Evolutionary conservation across 37 sponge, comb jelly and placozoan species (phyloP).

Genomic region (Amphimedon queenslandica): DNA sequence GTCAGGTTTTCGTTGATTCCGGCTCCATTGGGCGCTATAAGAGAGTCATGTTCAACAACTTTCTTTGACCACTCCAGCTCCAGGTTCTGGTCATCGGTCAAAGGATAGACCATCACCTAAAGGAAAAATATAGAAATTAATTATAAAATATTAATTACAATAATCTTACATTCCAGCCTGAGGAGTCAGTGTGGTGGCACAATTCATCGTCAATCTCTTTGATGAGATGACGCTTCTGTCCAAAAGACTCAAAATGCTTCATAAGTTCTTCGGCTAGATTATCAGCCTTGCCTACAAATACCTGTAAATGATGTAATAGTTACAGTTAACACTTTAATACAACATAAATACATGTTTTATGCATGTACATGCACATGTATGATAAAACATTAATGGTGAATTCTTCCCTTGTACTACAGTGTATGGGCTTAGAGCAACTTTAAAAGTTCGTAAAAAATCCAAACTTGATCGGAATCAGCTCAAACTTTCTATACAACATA

Average conservation of each 20-base stretch:
- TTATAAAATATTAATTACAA: neutral
- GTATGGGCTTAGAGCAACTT: no score
- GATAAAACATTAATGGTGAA: no score
- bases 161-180: constrained; percentile 46
- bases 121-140: neutral
- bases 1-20: constrained; percentile 53
- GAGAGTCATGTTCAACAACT: constrained; percentile 31
- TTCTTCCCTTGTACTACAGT: neutral
- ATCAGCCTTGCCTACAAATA: constrained; percentile 62
- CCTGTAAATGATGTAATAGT: neutral
- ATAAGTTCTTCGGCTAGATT: constrained; percentile 48
- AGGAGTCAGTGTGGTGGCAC: constrained; percentile 60
- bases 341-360: no score
- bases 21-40: constrained; percentile 24
- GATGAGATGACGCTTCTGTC: constrained; percentile 44
- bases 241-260: constrained; percentile 70
- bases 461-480: no score
- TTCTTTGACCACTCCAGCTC: constrained; percentile 77
- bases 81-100: constrained; percentile 22
- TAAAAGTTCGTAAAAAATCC: no score
- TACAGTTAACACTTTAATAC: no score
- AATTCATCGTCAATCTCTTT: constrained; percentile 75
- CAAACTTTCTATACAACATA: no score
- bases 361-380: neutral
- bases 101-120: constrained; percentile 6